Conservation (phyloP, 2,797 vertebrate genomes). For the Borostomias antarcticus region DNA sequence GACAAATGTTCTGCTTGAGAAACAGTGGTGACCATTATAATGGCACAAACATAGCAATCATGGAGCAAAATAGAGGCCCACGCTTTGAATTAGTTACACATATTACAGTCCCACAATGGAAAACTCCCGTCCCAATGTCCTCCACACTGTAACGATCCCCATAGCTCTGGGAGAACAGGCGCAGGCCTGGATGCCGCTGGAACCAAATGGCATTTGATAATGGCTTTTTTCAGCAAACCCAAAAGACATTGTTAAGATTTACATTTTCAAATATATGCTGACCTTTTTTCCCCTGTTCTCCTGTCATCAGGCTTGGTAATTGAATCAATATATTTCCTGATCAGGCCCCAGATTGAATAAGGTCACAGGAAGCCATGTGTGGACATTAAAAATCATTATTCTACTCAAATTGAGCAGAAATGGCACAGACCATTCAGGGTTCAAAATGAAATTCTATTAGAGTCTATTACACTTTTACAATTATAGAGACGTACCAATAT, state of each 20-base stretch:
- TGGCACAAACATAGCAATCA: conserved; percentile 15
- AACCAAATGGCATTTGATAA: conserved; percentile 98
- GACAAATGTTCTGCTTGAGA: conserved; percentile 58
- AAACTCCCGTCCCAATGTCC: conserved; percentile 69
- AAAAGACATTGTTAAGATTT: conserved; percentile 99
- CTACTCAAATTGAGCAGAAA: conserved; percentile 97
- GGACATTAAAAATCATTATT: conserved; percentile 99
- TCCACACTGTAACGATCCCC: conserved; percentile 80
- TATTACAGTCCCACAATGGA: conserved; percentile 70
- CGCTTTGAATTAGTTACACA: conserved; percentile 52
- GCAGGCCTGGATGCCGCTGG: conserved; percentile 82
- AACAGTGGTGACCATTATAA: conserved; percentile 60
- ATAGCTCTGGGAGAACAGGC: conserved; percentile 73
- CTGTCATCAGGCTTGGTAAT: conserved; percentile 98
- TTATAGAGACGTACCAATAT: conserved; percentile 99
- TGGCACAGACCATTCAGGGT: conserved; percentile 93
- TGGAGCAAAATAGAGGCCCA: conserved; percentile 63
- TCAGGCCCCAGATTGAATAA: conserved; percentile 99
- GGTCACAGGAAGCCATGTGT: conserved; percentile 99
- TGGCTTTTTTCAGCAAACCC: conserved; percentile 89
- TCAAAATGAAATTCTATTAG: conserved; percentile 99
- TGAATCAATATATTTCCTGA: conserved; percentile 99
- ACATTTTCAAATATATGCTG: conserved; percentile 99
- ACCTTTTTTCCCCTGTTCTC: conserved; percentile 97
- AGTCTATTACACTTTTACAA: conserved; percentile 99